Evolutionary conservation across 1,140 invertebrate genomes (phyloP).

Genomic region (Bombyx mori): DNA sequence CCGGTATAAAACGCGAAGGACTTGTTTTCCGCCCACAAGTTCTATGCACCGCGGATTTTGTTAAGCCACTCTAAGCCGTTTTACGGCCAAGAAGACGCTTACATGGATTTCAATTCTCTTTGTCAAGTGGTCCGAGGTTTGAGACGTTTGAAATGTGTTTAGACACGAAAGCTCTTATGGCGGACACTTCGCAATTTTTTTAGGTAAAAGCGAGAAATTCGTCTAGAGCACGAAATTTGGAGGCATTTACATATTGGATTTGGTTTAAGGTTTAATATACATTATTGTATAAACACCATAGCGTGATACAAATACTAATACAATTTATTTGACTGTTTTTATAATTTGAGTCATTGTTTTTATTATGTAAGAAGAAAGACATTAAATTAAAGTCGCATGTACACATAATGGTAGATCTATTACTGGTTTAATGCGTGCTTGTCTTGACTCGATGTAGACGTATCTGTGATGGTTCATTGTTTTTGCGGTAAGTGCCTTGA

Average conservation of each 20-base stretch:
- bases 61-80: slow-evolving; percentile 31
- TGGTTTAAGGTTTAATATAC: too few relatives aligned
- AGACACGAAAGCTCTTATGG: slow-evolving; percentile 30
- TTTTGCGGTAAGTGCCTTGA: slow-evolving; percentile 30
- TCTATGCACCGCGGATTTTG: slow-evolving; percentile 11
- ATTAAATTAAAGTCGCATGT: neutral
- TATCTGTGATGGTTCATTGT: slow-evolving; percentile 31
- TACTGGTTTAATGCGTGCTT: too few relatives aligned
- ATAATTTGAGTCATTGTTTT: too few relatives aligned
- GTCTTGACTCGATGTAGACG: neutral
- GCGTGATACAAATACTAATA: neutral
- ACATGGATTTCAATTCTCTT: slow-evolving; percentile 37
- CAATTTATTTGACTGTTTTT: too few relatives aligned
- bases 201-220: too few relatives aligned
- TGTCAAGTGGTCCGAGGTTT: slow-evolving; percentile 30
- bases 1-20: neutral
- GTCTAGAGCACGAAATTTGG: too few relatives aligned
- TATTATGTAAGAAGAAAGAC: too few relatives aligned
- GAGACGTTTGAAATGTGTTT: slow-evolving; percentile 33
- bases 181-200: slow-evolving; percentile 21
- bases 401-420: neutral
- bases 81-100: slow-evolving; percentile 34
- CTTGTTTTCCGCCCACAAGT: neutral
- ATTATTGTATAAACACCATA: neutral
- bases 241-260: too few relatives aligned